A percentile compares a stretch with the other conserved stretches of the same genome.
These are phyloP conservation scores for Cremastinae sp. DNA, from an alignment of 2,888 invertebrate genomes.

Conservation along the genomic window DNA sequence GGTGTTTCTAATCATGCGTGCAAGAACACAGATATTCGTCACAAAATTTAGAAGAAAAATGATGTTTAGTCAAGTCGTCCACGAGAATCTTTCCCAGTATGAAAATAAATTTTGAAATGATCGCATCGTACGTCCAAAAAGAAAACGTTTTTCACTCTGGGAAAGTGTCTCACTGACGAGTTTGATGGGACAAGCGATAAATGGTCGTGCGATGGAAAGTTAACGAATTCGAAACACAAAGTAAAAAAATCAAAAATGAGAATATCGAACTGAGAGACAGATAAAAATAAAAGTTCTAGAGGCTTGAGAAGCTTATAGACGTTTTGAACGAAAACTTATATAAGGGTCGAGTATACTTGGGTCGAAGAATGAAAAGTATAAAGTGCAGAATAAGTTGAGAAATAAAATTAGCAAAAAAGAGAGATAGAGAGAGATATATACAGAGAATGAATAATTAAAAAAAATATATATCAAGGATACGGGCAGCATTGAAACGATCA, in stretches of 20 bases:
- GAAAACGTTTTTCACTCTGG: not conserved
- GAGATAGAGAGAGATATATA: constrained; percentile 79
- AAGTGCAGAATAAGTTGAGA: constrained; percentile 78
- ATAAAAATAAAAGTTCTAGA: constrained; percentile 61
- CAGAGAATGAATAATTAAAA: constrained; percentile 82
- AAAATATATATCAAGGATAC: constrained; percentile 80
- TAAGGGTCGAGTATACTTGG: constrained; percentile 70
- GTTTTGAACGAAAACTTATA: constrained; percentile 71
- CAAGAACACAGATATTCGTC: constrained; percentile 7
- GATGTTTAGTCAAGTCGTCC: constrained; percentile 18
- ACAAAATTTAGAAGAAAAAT: constrained; percentile 8
- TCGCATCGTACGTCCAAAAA: not conserved
- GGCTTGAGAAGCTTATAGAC: constrained; percentile 66
- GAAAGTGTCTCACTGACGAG: constrained; percentile 35
- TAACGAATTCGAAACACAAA: constrained; percentile 40
- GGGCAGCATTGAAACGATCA: constrained; percentile 83
- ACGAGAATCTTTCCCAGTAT: constrained; percentile 31
- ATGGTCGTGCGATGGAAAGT: constrained; percentile 57
- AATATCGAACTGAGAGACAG: constrained; percentile 61
- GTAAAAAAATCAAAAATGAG: constrained; percentile 30
- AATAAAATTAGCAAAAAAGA: constrained; percentile 80
- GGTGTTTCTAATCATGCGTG: constrained; percentile 43
- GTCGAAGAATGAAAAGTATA: constrained; percentile 67
- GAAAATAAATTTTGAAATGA: not conserved
- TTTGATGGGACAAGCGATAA: constrained; percentile 50